Percentiles rank a stretch among this genome's conserved stretches.
phyloP scores from a whole-genome alignment of 1,140 invertebrate genomes.

The Zaprionus davidi region DNA sequence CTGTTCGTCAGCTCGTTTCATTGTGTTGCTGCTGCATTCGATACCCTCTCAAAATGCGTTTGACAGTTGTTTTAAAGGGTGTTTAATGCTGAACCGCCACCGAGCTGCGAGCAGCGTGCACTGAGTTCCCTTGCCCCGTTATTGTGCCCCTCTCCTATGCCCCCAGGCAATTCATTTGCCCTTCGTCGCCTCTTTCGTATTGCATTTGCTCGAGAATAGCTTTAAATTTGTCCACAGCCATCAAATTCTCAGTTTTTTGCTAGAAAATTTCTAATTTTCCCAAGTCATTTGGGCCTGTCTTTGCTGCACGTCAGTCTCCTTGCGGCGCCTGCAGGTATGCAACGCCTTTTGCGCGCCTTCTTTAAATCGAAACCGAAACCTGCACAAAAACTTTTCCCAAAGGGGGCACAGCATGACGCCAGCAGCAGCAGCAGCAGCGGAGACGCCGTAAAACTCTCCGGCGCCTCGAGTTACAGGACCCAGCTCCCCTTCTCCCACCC shows the following conservation, averaged over 20 bases:
- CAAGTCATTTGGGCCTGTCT: constrained; percentile 7
- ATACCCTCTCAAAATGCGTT: constrained; percentile 66
- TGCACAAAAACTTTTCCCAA: neutral
- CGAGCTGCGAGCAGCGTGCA: neutral
- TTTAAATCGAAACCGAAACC: neutral
- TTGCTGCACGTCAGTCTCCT: neutral
- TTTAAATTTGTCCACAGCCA: neutral
- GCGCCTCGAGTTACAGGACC: constrained; percentile 30
- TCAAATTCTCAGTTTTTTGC: neutral
- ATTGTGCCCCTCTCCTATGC: too few relatives aligned
- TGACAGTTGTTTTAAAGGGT: constrained; percentile 78
- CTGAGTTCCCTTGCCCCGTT: neutral
- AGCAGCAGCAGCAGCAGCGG: neutral
- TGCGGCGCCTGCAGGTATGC: constrained; percentile 51
- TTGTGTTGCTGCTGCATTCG: constrained; percentile 29
- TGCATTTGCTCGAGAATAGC: neutral
- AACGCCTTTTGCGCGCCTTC: constrained; percentile 22
- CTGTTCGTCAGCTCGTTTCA: constrained; percentile 15
- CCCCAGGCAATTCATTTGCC: neutral
- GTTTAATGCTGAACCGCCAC: constrained; percentile 54
- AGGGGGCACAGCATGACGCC: constrained; percentile 17
- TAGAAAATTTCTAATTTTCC: neutral
- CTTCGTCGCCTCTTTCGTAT: neutral
- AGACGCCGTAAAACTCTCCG: constrained; percentile 27
- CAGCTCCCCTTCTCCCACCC: neutral